Base-by-base conservation (phyloP, 2,797 vertebrate genomes). In the Nyctibius grandis region DNA sequence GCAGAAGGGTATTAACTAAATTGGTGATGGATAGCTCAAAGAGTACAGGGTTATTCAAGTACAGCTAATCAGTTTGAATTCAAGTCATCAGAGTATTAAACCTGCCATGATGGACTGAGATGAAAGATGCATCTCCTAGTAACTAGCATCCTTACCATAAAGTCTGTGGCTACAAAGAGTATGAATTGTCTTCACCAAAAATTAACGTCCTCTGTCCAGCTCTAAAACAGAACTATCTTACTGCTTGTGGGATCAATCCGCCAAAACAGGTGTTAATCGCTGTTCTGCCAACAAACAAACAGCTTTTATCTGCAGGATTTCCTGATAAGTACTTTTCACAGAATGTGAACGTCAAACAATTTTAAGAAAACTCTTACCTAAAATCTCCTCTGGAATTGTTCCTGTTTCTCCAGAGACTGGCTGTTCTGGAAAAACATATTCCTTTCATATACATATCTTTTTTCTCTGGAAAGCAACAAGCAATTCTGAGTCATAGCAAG, bases 261-360 rank as follows among this genome's bases (percentile, higher is more conserved):
- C 33, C 78, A 48, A 38, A 67, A 64, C 9, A 64, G 29, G 15
- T 60, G 11, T 56, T 61, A 69, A 67, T 34, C 10, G 4, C 67
- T 81, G 18, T 63, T 74, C 26, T 65, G 45, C 20, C 0, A 0
- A 50, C 54, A 92, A 0, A 50, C 54, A 92, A 59, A 33, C 11
- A 70, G 53, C 53, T 88, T 67, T 69, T 80, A 84, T 72, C 45
- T 65, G 36, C 25, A 91, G 33, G 33, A 76, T 76, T 88, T 88
- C 68, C 36, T 28, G 85, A 1, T 29, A 73, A 92, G 42, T 51
- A 48, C 18, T 33, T 69, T 70, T 61, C 42, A 69, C 50, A 82
- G 54, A 91, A 67, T 12, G 31, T 47, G 28, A 87, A 50, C 29
- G 20, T 33, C 33, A 64, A 76, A 44, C 59, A 69, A 44, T 56